A percentile compares a stretch with the other conserved stretches of the same genome.
Conservation (phyloP, 2,888 invertebrate genomes). For the Melinaea marsaeus region DNA sequence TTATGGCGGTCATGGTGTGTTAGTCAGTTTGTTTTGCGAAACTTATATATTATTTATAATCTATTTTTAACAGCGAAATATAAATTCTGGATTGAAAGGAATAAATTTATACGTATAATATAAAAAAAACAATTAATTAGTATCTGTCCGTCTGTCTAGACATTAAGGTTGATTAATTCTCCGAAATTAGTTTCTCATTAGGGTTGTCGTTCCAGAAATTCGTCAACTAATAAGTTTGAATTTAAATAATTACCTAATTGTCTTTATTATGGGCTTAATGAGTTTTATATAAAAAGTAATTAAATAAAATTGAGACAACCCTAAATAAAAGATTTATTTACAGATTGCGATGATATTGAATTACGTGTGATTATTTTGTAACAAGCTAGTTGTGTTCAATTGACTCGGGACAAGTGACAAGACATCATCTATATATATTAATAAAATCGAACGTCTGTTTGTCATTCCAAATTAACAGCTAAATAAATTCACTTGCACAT, state of each 20-base stretch:
- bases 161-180: slow-evolving; percentile 22
- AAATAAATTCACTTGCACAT: no score
- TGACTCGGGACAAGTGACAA: slow-evolving; percentile 13
- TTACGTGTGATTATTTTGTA: slow-evolving; percentile 13
- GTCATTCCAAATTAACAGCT: no score
- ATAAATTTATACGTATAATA: not conserved
- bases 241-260: no score
- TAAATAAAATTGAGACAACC: not conserved
- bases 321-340: slow-evolving; percentile 14
- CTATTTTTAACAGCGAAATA: no score
- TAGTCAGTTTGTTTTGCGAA: not conserved
- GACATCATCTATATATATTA: not conserved
- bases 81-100: no score
- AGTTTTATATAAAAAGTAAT: no score
- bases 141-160: slow-evolving; percentile 16
- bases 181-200: slow-evolving; percentile 1
- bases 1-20: slow-evolving; percentile 1
- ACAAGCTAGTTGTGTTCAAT: slow-evolving; percentile 19
- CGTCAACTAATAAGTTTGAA: no score
- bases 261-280: no score
- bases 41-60: not conserved
- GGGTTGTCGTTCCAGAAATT: not conserved
- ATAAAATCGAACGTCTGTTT: no score
- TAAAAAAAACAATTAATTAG: slow-evolving; percentile 6
- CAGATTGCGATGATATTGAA: slow-evolving; percentile 14